Percentiles rank a stretch among this genome's conserved stretches.
Conservation (phyloP, 2,797 vertebrate species). For the Sebastolobus alascanus region DNA sequence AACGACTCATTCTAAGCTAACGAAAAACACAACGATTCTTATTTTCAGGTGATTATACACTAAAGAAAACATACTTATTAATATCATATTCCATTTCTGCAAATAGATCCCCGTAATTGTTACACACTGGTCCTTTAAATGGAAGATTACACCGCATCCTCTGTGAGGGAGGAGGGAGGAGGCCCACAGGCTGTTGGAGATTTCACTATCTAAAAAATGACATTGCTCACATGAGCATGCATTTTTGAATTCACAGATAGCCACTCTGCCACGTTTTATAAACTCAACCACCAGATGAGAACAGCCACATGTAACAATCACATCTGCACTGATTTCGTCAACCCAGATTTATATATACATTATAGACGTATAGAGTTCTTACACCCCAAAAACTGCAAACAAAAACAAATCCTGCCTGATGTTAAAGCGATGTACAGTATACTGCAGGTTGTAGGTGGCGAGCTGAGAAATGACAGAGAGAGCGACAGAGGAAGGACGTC, state of each 20-base stretch:
- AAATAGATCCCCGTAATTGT: too few relatives aligned
- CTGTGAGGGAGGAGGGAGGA: not conserved
- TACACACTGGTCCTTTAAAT: too few relatives aligned
- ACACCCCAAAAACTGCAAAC: not conserved
- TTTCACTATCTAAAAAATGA: not conserved
- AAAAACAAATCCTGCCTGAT: not conserved
- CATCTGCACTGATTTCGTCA: not conserved
- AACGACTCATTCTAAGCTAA: too few relatives aligned
- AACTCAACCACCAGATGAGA: not conserved
- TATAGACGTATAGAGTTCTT: not conserved
- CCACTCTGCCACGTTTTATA: not conserved
- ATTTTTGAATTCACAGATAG: not conserved
- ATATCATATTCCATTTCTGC: too few relatives aligned
- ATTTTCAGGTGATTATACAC: too few relatives aligned
- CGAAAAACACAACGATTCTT: too few relatives aligned
- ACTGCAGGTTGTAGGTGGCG: conserved; percentile 7
- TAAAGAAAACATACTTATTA: too few relatives aligned
- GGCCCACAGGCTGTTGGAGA: not conserved
- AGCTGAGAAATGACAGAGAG: conserved; percentile 36
- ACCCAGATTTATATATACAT: not conserved
- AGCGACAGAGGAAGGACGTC: conserved; percentile 76
- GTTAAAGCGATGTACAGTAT: conserved; percentile 4
- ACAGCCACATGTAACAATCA: not conserved
- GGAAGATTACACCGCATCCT: not conserved
- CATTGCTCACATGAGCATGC: not conserved